Percentiles rank a stretch among this genome's conserved stretches.
These are phyloP conservation scores for Spialia ferax DNA, from an alignment of 2,888 invertebrate genomes.

Conservation along the genomic window DNA sequence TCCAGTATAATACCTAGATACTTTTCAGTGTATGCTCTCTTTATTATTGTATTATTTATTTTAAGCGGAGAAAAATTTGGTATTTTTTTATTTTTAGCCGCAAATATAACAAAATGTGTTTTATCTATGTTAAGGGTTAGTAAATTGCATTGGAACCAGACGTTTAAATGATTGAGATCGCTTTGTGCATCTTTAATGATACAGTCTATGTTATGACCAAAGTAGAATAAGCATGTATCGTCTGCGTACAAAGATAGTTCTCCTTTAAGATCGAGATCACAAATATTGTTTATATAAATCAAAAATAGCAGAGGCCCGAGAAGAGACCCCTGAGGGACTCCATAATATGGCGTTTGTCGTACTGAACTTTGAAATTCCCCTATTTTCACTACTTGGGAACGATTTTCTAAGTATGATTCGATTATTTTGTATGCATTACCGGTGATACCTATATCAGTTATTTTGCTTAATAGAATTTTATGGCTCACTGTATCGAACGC, in stretches of 20 bases:
- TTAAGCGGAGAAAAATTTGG: neutral
- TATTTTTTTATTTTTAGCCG: neutral
- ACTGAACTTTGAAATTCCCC: neutral
- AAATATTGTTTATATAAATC: neutral
- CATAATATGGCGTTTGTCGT: neutral
- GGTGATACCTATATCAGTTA: neutral
- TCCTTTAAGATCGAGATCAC: neutral
- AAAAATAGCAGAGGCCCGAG: neutral
- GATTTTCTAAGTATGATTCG: neutral
- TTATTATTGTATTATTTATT: neutral
- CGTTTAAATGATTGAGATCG: neutral
- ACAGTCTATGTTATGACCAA: neutral
- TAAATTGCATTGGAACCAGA: conserved; percentile 1
- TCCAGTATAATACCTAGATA: neutral
- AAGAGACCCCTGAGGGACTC: neutral
- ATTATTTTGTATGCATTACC: neutral
- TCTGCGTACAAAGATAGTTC: conserved; percentile 2
- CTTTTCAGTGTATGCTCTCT: neutral
- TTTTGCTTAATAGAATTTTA: neutral
- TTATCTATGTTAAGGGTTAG: neutral
- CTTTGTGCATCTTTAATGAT: neutral
- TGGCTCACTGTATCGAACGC: too few relatives aligned
- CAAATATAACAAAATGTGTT: neutral
- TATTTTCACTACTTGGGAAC: neutral
- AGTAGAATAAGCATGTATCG: neutral